Conservation (phyloP, 2,888 invertebrate genomes). For the Thymelicus lineola region DNA sequence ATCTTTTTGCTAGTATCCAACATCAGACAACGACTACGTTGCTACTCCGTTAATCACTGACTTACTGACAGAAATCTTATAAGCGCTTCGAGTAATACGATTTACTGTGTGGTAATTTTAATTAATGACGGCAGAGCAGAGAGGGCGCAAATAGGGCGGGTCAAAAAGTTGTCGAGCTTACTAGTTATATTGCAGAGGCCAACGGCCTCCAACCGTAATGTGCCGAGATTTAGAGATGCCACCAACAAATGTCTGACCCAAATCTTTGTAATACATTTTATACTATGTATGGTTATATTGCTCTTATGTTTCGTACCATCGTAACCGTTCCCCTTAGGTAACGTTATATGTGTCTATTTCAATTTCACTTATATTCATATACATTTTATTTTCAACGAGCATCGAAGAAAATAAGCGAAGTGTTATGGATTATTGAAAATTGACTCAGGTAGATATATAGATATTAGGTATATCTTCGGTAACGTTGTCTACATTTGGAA, state of each 20-base stretch:
- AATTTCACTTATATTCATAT: neutral
- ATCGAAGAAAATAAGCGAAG: too few relatives aligned
- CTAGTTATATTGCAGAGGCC: slow-evolving; percentile 56
- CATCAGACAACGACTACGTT: too few relatives aligned
- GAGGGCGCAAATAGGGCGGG: slow-evolving; percentile 50
- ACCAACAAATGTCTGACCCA: slow-evolving; percentile 62
- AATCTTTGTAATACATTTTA: slow-evolving; percentile 60
- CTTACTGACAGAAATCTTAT: too few relatives aligned
- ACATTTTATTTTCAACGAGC: too few relatives aligned
- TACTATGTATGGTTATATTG: slow-evolving; percentile 40
- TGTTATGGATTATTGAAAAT: too few relatives aligned
- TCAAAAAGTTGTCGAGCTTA: slow-evolving; percentile 62
- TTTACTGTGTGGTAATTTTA: slow-evolving; percentile 27
- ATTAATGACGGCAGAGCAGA: slow-evolving; percentile 30
- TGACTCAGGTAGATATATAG: too few relatives aligned
- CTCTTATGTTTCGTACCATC: neutral
- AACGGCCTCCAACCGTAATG: slow-evolving; percentile 57
- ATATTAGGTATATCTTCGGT: too few relatives aligned
- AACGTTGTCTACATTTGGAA: too few relatives aligned
- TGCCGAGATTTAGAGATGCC: slow-evolving; percentile 66
- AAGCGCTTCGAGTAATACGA: neutral
- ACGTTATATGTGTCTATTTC: neutral
- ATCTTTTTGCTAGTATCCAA: too few relatives aligned
- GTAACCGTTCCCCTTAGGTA: too few relatives aligned
- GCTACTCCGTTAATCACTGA: too few relatives aligned